Evolutionary conservation across 2,113 vertebrate species (phyloP).

Genomic region (Bufo gargarizans): DNA sequence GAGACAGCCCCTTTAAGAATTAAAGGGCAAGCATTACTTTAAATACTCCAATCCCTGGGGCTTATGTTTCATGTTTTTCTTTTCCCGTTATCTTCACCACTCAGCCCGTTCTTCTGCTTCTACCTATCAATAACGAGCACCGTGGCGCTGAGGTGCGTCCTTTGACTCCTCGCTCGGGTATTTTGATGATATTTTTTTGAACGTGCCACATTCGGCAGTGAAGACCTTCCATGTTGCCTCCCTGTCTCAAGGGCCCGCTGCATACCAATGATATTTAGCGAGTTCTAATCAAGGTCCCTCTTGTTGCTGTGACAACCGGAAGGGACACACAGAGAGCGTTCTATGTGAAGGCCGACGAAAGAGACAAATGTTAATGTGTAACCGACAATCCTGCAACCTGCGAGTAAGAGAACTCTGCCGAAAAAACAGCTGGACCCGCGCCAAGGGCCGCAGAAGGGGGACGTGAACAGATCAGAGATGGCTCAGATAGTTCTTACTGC

Average conservation of each 20-base stretch:
- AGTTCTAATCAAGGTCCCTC: slow-evolving; percentile 71
- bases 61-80: not conserved
- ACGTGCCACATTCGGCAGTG: not conserved
- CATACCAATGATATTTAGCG: slow-evolving; percentile 66
- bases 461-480: not conserved
- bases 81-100: not conserved
- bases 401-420: not conserved
- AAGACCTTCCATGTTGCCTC: slow-evolving; percentile 48
- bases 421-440: not conserved
- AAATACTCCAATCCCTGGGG: too few relatives aligned
- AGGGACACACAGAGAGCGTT: slow-evolving; percentile 70
- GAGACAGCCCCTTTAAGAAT: too few relatives aligned
- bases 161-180: not conserved
- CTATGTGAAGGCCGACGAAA: slow-evolving; percentile 70
- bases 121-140: not conserved
- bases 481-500: not conserved
- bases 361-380: slow-evolving; percentile 73
- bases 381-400: slow-evolving; percentile 59
- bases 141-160: not conserved
- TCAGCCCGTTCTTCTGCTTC: not conserved
- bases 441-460: not conserved
- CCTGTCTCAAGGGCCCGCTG: slow-evolving; percentile 64
- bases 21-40: too few relatives aligned
- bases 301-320: slow-evolving; percentile 68
- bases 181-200: not conserved